Evolutionary conservation across 2,888 invertebrate genomes (phyloP), one percentile per base, ranked within the genome.

Genomic region (Pristionchus maxplancki): DNA sequence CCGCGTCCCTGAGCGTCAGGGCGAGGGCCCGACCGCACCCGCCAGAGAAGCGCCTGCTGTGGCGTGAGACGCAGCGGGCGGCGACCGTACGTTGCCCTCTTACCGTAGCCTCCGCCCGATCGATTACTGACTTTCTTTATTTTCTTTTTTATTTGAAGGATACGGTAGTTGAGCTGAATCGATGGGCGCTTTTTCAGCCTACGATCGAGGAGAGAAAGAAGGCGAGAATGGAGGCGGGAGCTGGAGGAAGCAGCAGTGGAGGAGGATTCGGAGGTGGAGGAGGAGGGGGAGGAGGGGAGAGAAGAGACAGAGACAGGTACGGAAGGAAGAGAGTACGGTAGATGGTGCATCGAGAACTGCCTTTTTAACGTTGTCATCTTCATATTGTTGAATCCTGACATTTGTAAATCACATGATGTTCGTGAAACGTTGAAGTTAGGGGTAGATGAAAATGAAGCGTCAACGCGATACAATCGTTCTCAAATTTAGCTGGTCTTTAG

Each of bases 131-230:
- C 50, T 82, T 82, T 48, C 53, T 53, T 34, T 83, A 17, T 83
- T 34, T 11, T 53, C 31, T 44, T 53, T 53, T 31, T 82, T 17
- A 28, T 71, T 24, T 24, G 13, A 31, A 31, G 28, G 24, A 34
- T 34, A 37, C 24, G 50, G 50, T 34, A 83, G 28, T n/a, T 9
- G 74, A 44, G 3, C 44, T 11, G 78, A 78, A 48, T 44, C 44
- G 44, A 78, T 40, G 17, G n/a, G 20, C 31, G 58, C 24, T 31
- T 74, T 91, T 91, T 78, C 89, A 93, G 93, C 91, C 92, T 24
- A 91, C 88, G 15, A 93, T 94, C 48, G 93, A 93, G 11, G 93
- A 93, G 28, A 90, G 93, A 58, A 91, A 93, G 13, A 91, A 90
- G 44, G 88, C 87, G 88, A 89, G 90, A 89, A 71, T 92, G 89